These are phyloP conservation scores for Sarcophaga peregrina DNA, from an alignment of 1,140 invertebrate species.

Conservation along the genomic window DNA sequence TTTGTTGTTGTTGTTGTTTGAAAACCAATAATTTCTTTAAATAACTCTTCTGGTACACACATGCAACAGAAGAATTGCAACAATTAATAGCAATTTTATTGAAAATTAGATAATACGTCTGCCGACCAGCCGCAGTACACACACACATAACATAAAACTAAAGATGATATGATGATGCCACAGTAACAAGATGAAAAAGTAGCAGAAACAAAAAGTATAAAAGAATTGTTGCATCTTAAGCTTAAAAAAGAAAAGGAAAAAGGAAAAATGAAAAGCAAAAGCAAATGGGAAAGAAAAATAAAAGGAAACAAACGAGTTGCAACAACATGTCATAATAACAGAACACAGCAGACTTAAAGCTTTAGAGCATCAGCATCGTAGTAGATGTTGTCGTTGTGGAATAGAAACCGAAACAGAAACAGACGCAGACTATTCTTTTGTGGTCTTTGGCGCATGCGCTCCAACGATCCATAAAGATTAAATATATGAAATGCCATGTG, in stretches of 20 bases:
- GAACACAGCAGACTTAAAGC: not conserved
- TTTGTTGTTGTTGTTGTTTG: not conserved
- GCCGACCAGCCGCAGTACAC: not conserved
- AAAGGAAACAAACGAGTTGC: not conserved
- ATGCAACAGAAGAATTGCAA: constrained; percentile 28
- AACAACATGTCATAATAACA: constrained; percentile 32
- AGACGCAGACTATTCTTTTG: constrained; percentile 15
- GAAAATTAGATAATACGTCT: constrained; percentile 41
- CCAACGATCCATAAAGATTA: constrained; percentile 38
- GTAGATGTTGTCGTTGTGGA: not conserved
- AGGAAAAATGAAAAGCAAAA: no score
- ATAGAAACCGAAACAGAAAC: not conserved
- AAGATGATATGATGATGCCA: not conserved
- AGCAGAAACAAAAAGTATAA: not conserved
- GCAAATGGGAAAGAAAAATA: no score
- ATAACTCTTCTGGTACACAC: constrained; percentile 16
- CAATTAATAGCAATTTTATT: constrained; percentile 42
- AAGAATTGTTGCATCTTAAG: constrained; percentile 23
- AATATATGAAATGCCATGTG: constrained; percentile 40
- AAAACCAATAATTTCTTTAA: constrained; percentile 35
- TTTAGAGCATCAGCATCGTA: no score
- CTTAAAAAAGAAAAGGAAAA: not conserved
- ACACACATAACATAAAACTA: not conserved
- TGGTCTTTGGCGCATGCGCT: constrained; percentile 40
- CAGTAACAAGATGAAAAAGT: not conserved